Evolutionary conservation across 1,140 invertebrate species (phyloP).

Genomic region (Drosophila bifasciata): DNA sequence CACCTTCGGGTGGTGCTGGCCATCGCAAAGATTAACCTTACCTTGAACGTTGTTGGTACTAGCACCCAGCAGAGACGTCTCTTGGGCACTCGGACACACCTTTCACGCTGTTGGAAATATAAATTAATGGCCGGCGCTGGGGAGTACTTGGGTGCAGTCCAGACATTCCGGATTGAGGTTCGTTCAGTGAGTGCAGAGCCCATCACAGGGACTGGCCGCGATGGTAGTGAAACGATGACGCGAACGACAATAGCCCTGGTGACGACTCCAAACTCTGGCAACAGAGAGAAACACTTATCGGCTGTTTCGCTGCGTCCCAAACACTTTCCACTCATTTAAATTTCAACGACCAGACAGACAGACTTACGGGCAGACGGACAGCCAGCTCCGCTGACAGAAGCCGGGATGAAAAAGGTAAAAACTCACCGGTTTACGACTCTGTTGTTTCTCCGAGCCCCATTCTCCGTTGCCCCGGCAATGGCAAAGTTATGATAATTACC

Average conservation of each 20-base stretch:
- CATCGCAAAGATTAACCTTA: conserved; percentile 47
- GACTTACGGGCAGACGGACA: no score
- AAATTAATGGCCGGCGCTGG: no score
- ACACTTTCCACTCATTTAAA: conserved; percentile 83
- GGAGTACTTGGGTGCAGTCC: conserved; percentile 43
- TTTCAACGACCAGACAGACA: conserved; percentile 50
- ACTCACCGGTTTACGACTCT: conserved; percentile 46
- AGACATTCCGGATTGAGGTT: conserved; percentile 57
- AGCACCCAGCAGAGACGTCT: background rate
- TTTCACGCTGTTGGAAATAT: conserved; percentile 41
- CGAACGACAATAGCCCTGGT: background rate
- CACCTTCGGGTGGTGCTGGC: conserved; percentile 1
- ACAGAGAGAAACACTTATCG: conserved; percentile 35
- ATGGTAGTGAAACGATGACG: conserved; percentile 34
- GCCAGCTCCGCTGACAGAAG: conserved; percentile 13
- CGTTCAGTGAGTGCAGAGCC: conserved; percentile 33
- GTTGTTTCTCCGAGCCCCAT: conserved; percentile 24
- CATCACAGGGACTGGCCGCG: conserved; percentile 16
- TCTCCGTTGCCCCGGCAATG: conserved; percentile 32
- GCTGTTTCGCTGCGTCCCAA: conserved; percentile 32
- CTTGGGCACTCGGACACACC: conserved; percentile 11
- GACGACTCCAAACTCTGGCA: conserved; percentile 4
- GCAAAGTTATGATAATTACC: conserved; percentile 76
- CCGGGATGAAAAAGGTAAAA: conserved; percentile 34
- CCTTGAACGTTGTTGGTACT: conserved; percentile 14